Evolutionary conservation across 2,888 invertebrate genomes (phyloP).

Genomic region (Drosophila tripunctata): DNA sequence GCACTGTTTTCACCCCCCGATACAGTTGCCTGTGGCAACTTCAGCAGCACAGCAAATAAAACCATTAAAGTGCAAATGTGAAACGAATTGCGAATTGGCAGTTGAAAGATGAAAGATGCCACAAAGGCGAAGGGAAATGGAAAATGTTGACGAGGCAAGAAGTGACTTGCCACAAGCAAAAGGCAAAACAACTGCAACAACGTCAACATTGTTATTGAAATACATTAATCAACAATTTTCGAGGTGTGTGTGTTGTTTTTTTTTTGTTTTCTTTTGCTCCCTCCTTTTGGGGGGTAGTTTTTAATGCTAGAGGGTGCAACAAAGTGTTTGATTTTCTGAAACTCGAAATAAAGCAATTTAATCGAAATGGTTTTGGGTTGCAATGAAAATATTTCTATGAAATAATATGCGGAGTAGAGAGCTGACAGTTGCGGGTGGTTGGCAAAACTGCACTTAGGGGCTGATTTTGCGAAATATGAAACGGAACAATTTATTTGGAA

Average conservation of each 20-base stretch:
- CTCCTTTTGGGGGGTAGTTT: constrained; percentile 28
- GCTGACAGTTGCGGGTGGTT: constrained; percentile 19
- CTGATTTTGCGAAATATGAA: constrained; percentile 34
- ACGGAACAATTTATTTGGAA: constrained; percentile 3
- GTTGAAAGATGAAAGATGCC: constrained; percentile 35
- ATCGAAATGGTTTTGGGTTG: constrained; percentile 36
- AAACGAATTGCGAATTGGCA: constrained; percentile 67
- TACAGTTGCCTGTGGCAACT: constrained; percentile 41
- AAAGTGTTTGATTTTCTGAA: background rate
- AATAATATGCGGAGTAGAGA: background rate
- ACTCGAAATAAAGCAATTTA: constrained; percentile 47
- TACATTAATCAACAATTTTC: constrained; percentile 63
- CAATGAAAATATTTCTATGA: constrained; percentile 18
- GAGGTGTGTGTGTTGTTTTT: constrained; percentile 12
- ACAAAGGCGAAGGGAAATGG: constrained; percentile 1
- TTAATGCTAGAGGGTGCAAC: background rate
- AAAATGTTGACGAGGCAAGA: constrained; percentile 7
- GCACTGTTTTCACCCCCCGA: constrained; percentile 21
- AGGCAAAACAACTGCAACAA: constrained; percentile 3
- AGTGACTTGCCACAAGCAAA: constrained; percentile 8
- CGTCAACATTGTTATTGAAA: constrained; percentile 44
- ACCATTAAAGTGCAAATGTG: constrained; percentile 75
- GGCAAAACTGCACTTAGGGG: constrained; percentile 43
- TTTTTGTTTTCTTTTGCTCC: background rate
- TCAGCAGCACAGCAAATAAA: constrained; percentile 63